Percentiles rank a stretch among this genome's conserved stretches.
Evolutionary conservation across 2,797 vertebrate species (phyloP).

Genomic region (Aplochiton taeniatus): DNA sequence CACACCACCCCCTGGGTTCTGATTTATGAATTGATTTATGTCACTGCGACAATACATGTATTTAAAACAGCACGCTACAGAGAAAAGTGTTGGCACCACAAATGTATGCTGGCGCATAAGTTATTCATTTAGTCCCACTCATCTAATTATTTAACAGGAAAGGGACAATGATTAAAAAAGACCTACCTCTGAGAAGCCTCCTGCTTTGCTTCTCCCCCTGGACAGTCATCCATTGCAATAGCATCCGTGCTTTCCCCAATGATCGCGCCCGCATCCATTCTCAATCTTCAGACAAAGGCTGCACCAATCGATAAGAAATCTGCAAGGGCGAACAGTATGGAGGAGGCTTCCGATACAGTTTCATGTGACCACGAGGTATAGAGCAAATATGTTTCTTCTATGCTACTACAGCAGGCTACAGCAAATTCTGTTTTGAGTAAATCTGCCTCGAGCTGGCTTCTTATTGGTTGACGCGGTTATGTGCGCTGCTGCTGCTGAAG

Average conservation of each 20-base stretch:
- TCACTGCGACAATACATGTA: slow-evolving; percentile 25
- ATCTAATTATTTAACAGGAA: neutral
- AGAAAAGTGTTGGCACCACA: neutral
- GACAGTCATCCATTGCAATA: slow-evolving; percentile 67
- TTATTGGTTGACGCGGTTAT: slow-evolving; percentile 71
- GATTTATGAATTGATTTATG: slow-evolving; percentile 25
- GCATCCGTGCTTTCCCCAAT: slow-evolving; percentile 70
- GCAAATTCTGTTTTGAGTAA: slow-evolving; percentile 38
- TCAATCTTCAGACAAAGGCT: neutral
- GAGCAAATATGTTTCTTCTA: slow-evolving; percentile 43
- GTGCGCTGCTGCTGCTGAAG: slow-evolving; percentile 38
- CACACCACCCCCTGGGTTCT: slow-evolving; percentile 2
- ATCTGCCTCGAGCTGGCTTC: slow-evolving; percentile 59
- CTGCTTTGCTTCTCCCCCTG: slow-evolving; percentile 58
- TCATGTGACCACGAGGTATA: slow-evolving; percentile 37
- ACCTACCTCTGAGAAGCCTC: slow-evolving; percentile 70
- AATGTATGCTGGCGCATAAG: neutral
- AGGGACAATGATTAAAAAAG: slow-evolving; percentile 9
- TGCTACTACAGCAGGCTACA: slow-evolving; percentile 51
- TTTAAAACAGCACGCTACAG: neutral
- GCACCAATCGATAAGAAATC: neutral
- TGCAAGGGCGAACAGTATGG: neutral
- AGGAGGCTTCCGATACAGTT: slow-evolving; percentile 1
- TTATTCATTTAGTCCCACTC: neutral
- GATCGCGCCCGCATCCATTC: slow-evolving; percentile 69